These are phyloP conservation scores for Thymelicus lineola DNA, from an alignment of 2,888 invertebrate species.

Conservation along the genomic window DNA sequence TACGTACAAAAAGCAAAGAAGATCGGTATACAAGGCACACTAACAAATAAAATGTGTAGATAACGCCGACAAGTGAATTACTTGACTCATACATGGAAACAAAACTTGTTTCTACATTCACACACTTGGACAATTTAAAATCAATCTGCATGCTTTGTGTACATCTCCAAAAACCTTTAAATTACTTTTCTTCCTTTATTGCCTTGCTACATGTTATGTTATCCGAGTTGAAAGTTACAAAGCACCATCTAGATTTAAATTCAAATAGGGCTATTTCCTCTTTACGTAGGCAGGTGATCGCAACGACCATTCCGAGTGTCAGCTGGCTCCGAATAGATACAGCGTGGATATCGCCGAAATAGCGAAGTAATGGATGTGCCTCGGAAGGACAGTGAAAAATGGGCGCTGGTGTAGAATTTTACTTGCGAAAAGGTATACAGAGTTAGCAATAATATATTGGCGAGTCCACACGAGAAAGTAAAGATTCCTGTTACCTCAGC, in stretches of 20 bases:
- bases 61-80: no score
- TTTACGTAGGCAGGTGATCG: slow-evolving; percentile 29
- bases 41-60: no score
- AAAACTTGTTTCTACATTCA: no score
- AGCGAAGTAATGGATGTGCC: slow-evolving; percentile 33
- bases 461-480: slow-evolving; percentile 9
- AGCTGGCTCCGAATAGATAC: slow-evolving; percentile 31
- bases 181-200: no score
- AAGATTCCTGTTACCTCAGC: neutral
- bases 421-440: slow-evolving; percentile 29
- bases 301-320: slow-evolving; percentile 26
- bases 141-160: no score
- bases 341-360: slow-evolving; percentile 34
- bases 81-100: no score
- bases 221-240: slow-evolving; percentile 1
- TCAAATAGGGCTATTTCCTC: slow-evolving; percentile 16
- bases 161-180: no score
- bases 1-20: no score
- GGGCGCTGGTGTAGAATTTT: slow-evolving; percentile 18
- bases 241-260: slow-evolving; percentile 24
- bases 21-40: no score
- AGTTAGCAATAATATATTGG: neutral
- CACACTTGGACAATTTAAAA: no score
- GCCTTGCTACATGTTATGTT: no score
- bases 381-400: slow-evolving; percentile 37